Conservation (phyloP, 2,113 vertebrate genomes). For the Crotalus viridis region DNA sequence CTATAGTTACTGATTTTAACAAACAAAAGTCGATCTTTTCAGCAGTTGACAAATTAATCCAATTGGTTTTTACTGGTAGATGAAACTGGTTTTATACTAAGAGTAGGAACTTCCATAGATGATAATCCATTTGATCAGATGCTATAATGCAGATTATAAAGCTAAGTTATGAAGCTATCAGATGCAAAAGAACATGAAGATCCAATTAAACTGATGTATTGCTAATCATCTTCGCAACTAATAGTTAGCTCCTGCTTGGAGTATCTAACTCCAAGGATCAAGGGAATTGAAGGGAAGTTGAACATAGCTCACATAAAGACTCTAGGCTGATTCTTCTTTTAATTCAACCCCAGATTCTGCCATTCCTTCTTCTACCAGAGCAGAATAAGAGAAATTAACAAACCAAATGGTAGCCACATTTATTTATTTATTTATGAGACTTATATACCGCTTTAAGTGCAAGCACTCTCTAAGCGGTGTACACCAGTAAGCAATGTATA, state of each 20-base stretch:
- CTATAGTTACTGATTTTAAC: neutral
- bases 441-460: no score
- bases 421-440: no score
- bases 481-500: no score
- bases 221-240: neutral
- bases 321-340: neutral
- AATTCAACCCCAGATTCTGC: neutral
- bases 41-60: neutral
- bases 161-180: neutral
- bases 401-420: neutral
- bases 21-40: neutral
- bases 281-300: neutral
- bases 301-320: neutral
- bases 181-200: neutral
- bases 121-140: neutral
- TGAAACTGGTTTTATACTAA: neutral
- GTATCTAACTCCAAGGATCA: neutral
- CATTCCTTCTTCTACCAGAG: neutral
- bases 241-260: neutral
- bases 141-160: neutral
- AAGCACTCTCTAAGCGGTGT: no score
- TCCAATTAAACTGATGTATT: neutral
- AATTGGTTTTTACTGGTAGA: neutral
- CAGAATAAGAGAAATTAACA: neutral
- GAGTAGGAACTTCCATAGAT: neutral